Conservation (phyloP, 1,140 invertebrate genomes). For the Tyrophagus putrescentiae region DNA sequence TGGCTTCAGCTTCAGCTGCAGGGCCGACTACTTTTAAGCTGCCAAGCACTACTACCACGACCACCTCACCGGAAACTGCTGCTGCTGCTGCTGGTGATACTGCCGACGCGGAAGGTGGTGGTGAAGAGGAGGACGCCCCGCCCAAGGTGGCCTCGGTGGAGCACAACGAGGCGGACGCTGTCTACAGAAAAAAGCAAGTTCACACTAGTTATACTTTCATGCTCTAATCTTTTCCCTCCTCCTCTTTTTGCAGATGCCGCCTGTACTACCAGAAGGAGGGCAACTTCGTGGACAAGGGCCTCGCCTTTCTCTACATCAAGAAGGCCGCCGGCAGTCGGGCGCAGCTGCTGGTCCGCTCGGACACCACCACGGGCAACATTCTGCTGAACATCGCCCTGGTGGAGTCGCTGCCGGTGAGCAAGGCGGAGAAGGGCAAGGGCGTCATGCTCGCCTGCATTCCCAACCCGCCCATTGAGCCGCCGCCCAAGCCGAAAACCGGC, state of each 20-base stretch:
- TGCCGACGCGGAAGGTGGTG: background rate
- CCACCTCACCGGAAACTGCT: background rate
- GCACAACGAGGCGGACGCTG: slow-evolving; percentile 10
- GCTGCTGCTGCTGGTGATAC: background rate
- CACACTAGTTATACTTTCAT: background rate
- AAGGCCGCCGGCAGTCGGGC: background rate
- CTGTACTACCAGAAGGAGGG: slow-evolving; percentile 14
- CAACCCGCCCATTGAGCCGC: background rate
- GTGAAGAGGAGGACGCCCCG: background rate
- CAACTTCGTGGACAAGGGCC: slow-evolving; percentile 4
- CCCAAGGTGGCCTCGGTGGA: slow-evolving; percentile 15
- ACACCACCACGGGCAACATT: slow-evolving; percentile 12
- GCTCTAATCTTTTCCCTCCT: background rate
- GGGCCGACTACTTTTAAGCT: no score
- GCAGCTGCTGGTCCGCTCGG: slow-evolving; percentile 9
- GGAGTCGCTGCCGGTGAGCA: slow-evolving; percentile 3
- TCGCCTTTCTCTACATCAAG: slow-evolving; percentile 12
- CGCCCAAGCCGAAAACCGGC: background rate
- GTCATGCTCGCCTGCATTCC: slow-evolving; percentile 10
- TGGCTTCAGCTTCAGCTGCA: no score
- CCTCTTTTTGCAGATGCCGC: background rate
- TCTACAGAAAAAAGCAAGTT: slow-evolving; percentile 12
- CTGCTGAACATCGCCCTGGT: slow-evolving; percentile 10
- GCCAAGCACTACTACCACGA: no score
- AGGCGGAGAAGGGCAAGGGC: slow-evolving; percentile 11